phyloP scores from a whole-genome alignment of 2,888 invertebrate genomes.

The Calameuta pallipes region DNA sequence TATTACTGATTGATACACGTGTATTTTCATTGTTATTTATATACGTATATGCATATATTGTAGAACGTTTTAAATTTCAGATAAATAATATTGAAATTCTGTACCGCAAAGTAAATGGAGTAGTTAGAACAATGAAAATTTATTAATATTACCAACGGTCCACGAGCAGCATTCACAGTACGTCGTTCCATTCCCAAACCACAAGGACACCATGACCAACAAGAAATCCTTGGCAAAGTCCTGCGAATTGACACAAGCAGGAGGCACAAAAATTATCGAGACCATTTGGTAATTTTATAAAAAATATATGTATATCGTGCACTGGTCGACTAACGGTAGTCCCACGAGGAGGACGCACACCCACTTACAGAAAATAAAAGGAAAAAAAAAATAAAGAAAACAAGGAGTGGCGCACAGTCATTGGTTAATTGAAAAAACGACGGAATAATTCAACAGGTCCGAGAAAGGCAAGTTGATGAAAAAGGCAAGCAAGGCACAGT shows the following conservation, averaged over 20 bases:
- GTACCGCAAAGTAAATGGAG: not conserved
- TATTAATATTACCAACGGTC: not conserved
- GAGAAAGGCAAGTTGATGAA: not conserved
- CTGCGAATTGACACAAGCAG: not conserved
- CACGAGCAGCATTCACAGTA: not conserved
- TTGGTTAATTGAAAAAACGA: not conserved
- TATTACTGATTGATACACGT: not conserved
- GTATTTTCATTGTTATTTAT: not conserved
- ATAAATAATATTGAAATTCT: not conserved
- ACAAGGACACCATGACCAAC: not conserved
- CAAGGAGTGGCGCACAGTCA: not conserved
- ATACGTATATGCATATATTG: not conserved
- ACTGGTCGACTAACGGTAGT: not conserved
- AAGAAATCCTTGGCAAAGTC: not conserved
- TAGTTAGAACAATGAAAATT: not conserved
- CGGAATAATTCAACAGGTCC: not conserved
- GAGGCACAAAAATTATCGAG: not conserved
- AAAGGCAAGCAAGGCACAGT: conserved; percentile 57
- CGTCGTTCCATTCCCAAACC: not conserved
- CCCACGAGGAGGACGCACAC: not conserved
- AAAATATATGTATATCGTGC: not conserved
- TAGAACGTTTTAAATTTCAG: not conserved
- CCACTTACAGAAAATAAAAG: not conserved
- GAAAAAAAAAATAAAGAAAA: not conserved
- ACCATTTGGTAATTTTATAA: not conserved